Percentiles rank a stretch among this genome's conserved stretches.
phyloP scores from a whole-genome alignment of 1,140 invertebrate genomes.

The Musca domestica region DNA sequence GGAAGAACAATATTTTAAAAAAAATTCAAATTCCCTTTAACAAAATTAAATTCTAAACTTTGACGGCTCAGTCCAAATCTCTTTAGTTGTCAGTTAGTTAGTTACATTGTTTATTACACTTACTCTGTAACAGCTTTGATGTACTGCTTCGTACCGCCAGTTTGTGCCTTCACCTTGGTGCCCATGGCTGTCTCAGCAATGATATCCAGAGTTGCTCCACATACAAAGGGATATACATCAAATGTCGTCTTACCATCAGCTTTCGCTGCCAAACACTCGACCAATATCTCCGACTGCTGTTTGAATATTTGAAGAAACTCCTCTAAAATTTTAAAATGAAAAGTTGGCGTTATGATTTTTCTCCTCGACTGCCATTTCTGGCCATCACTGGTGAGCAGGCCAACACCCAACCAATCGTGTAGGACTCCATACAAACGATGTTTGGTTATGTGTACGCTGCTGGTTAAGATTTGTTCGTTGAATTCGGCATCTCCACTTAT shows the following conservation, averaged over 20 bases:
- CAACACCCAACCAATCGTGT: constrained; percentile 41
- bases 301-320: constrained; percentile 72
- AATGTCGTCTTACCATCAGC: constrained; percentile 41
- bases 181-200: constrained; percentile 79
- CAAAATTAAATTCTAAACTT: too few relatives aligned
- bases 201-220: constrained; percentile 41
- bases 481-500: constrained; percentile 4
- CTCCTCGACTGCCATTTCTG: constrained; percentile 72
- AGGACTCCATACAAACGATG: not conserved
- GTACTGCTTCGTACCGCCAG: constrained; percentile 66
- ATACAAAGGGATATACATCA: constrained; percentile 35
- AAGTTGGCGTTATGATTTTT: constrained; percentile 78
- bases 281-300: constrained; percentile 61
- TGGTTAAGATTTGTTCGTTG: constrained; percentile 7
- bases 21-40: too few relatives aligned
- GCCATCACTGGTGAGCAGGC: constrained; percentile 50
- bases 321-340: constrained; percentile 81
- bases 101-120: too few relatives aligned
- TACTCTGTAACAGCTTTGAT: constrained; percentile 68
- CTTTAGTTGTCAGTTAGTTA: too few relatives aligned
- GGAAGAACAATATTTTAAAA: too few relatives aligned
- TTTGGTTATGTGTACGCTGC: constrained; percentile 3
- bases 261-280: constrained; percentile 36
- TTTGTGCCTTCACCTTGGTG: constrained; percentile 69
- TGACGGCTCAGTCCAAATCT: too few relatives aligned